Conservation (phyloP, 2,888 invertebrate genomes). For the Eledona agricola region DNA sequence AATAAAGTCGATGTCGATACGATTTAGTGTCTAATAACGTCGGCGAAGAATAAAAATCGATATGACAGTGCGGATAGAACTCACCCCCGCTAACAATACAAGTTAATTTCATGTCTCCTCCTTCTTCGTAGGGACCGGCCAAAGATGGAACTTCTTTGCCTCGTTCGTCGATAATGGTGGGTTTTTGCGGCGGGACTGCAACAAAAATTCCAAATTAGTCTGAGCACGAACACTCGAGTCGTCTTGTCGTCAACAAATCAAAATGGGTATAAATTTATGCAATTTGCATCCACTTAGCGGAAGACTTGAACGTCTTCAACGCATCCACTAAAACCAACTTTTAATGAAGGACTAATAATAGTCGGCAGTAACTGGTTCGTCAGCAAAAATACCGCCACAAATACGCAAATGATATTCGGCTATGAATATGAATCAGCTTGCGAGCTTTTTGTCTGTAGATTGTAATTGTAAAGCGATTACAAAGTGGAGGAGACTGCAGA, state of each 20-base stretch:
- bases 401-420: too few species aligned
- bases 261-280: constrained; percentile 11
- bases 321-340: constrained; percentile 20
- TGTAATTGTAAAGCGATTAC: too few species aligned
- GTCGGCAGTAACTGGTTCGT: too few species aligned
- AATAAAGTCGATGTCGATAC: constrained; percentile 17
- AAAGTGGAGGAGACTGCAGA: too few species aligned
- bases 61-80: constrained; percentile 44
- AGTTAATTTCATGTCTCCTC: constrained; percentile 73
- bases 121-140: constrained; percentile 80
- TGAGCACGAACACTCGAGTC: background rate
- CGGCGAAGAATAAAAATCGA: constrained; percentile 4
- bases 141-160: constrained; percentile 70
- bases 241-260: constrained; percentile 1
- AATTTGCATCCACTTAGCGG: constrained; percentile 14
- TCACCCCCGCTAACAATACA: constrained; percentile 83
- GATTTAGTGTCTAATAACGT: constrained; percentile 20
- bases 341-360: constrained; percentile 23
- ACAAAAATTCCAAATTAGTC: constrained; percentile 10
- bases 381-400: too few species aligned
- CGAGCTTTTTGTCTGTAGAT: too few species aligned
- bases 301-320: constrained; percentile 3
- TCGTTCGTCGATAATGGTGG: constrained; percentile 75
- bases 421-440: too few species aligned
- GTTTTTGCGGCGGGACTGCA: constrained; percentile 78